These are phyloP conservation scores for Calameuta idolon DNA, from an alignment of 2,888 invertebrate species.

Conservation along the genomic window DNA sequence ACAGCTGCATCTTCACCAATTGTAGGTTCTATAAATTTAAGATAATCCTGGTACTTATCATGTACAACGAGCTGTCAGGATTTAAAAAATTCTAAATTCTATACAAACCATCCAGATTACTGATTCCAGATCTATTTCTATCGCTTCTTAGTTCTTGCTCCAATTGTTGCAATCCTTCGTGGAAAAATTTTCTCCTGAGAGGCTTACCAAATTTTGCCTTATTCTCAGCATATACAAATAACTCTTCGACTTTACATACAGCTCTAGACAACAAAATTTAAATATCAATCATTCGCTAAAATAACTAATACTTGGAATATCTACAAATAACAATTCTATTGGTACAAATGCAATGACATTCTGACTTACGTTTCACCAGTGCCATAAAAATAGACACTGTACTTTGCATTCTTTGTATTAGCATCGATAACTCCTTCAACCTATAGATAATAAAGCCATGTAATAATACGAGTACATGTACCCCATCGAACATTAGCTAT, in stretches of 20 bases:
- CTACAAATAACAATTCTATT: too few relatives aligned
- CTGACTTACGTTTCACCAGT: slow-evolving; percentile 90
- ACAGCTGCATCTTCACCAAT: slow-evolving; percentile 27
- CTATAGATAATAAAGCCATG: slow-evolving; percentile 62
- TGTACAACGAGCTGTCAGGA: too few relatives aligned
- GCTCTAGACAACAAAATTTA: slow-evolving; percentile 68
- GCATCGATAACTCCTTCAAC: slow-evolving; percentile 70
- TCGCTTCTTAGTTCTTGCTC: slow-evolving; percentile 81
- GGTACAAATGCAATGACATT: too few relatives aligned
- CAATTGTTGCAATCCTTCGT: slow-evolving; percentile 89
- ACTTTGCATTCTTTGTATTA: slow-evolving; percentile 76
- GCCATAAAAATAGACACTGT: slow-evolving; percentile 92
- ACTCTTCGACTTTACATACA: slow-evolving; percentile 84
- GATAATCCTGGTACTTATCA: too few relatives aligned
- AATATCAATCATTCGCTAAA: not conserved
- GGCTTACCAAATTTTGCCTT: slow-evolving; percentile 84
- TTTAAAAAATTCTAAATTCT: too few relatives aligned
- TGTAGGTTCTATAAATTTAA: slow-evolving; percentile 21
- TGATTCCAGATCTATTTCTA: slow-evolving; percentile 43
- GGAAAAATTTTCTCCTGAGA: slow-evolving; percentile 85
- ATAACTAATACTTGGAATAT: slow-evolving; percentile 13
- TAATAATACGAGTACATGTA: too few relatives aligned
- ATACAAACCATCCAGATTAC: too few relatives aligned
- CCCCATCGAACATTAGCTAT: too few relatives aligned
- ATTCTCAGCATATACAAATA: slow-evolving; percentile 84